phyloP scores from a whole-genome alignment of 1,140 invertebrate genomes.

The Zaprionus ornatus region DNA sequence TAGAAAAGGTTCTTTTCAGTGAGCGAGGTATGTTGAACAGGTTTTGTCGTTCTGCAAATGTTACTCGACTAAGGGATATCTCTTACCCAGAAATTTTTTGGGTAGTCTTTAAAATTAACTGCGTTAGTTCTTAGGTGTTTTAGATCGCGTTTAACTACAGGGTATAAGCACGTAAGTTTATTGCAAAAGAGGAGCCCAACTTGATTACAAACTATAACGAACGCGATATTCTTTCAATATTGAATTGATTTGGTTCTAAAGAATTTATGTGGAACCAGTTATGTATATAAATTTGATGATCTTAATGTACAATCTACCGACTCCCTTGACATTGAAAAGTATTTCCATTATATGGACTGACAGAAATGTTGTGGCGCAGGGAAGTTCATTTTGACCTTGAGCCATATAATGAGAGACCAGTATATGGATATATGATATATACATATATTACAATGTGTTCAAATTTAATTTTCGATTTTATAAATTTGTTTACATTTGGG shows the following conservation, averaged over 20 bases:
- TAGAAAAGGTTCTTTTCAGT: constrained; percentile 20
- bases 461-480: background rate
- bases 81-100: background rate
- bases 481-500: background rate
- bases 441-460: background rate
- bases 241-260: constrained; percentile 25
- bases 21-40: constrained; percentile 39
- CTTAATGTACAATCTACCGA: background rate
- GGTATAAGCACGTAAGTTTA: constrained; percentile 17
- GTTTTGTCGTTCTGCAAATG: constrained; percentile 21
- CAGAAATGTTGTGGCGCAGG: constrained; percentile 9
- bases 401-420: constrained; percentile 3
- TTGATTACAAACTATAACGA: background rate
- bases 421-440: background rate
- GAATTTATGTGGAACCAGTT: constrained; percentile 44
- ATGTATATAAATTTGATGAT: background rate
- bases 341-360: constrained; percentile 4
- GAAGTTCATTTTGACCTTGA: constrained; percentile 56
- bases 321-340: constrained; percentile 35
- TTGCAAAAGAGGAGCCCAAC: constrained; percentile 13
- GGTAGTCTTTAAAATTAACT: background rate
- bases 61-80: background rate
- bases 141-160: background rate
- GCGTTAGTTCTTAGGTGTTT: background rate
- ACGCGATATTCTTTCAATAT: constrained; percentile 5